Conservation (phyloP, 2,113 vertebrate species). For the Azemiops feae region DNA sequence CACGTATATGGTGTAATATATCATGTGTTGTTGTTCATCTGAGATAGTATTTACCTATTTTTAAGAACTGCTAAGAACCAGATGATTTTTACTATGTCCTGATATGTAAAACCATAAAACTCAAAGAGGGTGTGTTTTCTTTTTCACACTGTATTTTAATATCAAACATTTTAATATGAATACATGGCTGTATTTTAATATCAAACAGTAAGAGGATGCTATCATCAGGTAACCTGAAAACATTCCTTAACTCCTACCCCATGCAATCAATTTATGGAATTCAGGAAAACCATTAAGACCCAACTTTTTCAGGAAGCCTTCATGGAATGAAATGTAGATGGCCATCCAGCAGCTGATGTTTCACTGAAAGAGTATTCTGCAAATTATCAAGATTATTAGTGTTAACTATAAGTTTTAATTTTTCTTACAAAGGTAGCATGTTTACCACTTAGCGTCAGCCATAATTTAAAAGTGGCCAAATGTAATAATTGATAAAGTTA, state of each 20-base stretch:
- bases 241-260: neutral
- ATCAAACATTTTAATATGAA: too few relatives aligned
- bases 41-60: neutral
- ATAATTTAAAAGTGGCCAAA: neutral
- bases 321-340: neutral
- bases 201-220: slow-evolving; percentile 19
- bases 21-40: neutral
- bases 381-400: neutral
- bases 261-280: neutral
- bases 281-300: neutral
- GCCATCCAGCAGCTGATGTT: neutral
- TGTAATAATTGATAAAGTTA: slow-evolving; percentile 14
- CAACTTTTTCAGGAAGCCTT: neutral
- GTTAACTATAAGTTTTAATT: neutral
- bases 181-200: slow-evolving; percentile 52
- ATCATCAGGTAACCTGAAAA: neutral
- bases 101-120: neutral
- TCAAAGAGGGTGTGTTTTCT: neutral
- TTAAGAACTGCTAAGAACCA: neutral
- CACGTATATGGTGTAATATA: neutral
- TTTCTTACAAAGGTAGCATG: neutral
- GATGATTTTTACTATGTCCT: neutral
- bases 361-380: neutral
- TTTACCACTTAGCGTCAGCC: neutral
- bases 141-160: slow-evolving; percentile 40